phyloP scores from a whole-genome alignment of 2,113 vertebrate genomes.

The Guaruba guarouba region DNA sequence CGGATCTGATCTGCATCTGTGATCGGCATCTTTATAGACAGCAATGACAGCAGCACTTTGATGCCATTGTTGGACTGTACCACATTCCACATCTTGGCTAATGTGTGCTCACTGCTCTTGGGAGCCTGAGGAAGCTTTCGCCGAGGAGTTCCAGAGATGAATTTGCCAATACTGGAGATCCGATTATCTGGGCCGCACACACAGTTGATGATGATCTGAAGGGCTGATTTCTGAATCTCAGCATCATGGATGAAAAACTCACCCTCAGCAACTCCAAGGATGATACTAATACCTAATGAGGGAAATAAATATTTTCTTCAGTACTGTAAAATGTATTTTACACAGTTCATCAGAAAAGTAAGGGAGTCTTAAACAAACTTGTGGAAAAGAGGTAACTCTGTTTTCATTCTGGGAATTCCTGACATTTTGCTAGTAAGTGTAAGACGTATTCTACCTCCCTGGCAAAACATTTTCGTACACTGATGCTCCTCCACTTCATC shows the following conservation, averaged over 20 bases:
- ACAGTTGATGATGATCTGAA: conserved; percentile 98
- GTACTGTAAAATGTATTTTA: not conserved
- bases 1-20: conserved; percentile 97
- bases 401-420: not conserved
- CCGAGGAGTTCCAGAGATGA: conserved; percentile 92
- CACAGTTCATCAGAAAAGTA: not conserved
- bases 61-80: conserved; percentile 99
- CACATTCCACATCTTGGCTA: conserved; percentile 98
- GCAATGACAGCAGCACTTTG: conserved; percentile 93
- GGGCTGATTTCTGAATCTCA: conserved; percentile 97
- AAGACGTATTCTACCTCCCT: not conserved
- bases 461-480: not conserved
- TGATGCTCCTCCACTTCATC: not conserved
- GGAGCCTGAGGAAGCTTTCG: conserved; percentile 88
- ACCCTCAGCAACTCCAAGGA: conserved; percentile 95
- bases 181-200: conserved; percentile 96
- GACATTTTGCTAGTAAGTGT: not conserved
- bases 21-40: conserved; percentile 97
- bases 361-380: not conserved
- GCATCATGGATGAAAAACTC: conserved; percentile 98
- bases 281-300: conserved; percentile 91
- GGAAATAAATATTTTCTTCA: not conserved
- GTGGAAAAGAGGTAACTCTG: not conserved
- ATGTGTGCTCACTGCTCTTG: conserved; percentile 88
- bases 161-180: conserved; percentile 95